Conservation (phyloP, 2,888 invertebrate genomes). For the Caenorhabditis sp. region DNA sequence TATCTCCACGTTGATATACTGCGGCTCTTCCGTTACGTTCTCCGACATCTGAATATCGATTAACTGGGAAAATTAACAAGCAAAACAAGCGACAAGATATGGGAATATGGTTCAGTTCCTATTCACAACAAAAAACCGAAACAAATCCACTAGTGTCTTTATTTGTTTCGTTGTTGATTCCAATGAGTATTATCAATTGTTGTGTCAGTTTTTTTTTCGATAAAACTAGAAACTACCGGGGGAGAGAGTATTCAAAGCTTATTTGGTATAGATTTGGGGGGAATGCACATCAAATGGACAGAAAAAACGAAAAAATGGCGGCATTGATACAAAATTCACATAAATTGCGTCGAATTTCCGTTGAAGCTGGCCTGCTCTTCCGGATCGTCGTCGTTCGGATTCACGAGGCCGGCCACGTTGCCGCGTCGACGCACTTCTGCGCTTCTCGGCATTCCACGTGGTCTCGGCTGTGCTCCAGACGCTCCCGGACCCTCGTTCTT, state of each 20-base stretch:
- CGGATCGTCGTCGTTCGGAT: slow-evolving; percentile 56
- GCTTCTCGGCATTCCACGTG: slow-evolving; percentile 51
- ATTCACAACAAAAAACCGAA: no score
- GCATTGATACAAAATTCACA: slow-evolving; percentile 32
- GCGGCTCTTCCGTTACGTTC: not conserved
- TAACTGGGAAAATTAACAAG: not conserved
- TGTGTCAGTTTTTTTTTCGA: no score
- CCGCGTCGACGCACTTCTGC: slow-evolving; percentile 56
- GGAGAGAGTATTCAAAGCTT: no score
- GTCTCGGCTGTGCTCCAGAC: not conserved
- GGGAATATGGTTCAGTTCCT: slow-evolving; percentile 27
- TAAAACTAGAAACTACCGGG: no score
- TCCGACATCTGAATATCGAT: slow-evolving; percentile 12
- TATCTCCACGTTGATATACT: slow-evolving; percentile 51
- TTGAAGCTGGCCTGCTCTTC: slow-evolving; percentile 64
- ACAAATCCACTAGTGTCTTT: no score
- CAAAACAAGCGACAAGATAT: not conserved
- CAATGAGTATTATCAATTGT: no score
- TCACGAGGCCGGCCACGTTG: slow-evolving; percentile 60
- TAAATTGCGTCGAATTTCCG: slow-evolving; percentile 69
- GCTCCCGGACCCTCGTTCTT: not conserved
- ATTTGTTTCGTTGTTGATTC: no score
- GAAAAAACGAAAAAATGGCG: no score
- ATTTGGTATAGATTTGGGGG: no score
- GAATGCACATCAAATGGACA: no score